Evolutionary conservation across 1,140 invertebrate genomes (phyloP).

Genomic region (Saccostrea cuccullata): DNA sequence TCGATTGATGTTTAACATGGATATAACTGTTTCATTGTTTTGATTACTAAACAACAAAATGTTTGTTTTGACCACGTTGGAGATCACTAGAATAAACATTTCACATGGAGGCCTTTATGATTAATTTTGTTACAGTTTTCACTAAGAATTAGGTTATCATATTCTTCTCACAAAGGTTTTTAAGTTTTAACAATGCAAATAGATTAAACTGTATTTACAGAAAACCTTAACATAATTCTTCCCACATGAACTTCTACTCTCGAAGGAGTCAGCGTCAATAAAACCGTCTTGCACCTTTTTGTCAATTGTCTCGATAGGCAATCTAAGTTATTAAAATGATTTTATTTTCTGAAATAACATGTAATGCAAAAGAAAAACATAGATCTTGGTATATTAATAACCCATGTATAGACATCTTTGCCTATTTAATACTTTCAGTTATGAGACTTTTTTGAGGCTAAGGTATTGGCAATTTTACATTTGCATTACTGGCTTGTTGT

Average conservation of each 20-base stretch:
- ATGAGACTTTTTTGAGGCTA: not conserved
- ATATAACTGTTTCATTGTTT: no score
- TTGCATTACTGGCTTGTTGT: no score
- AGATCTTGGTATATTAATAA: not conserved
- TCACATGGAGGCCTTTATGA: not conserved
- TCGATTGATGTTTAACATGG: no score
- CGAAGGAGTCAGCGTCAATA: not conserved
- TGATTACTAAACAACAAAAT: not conserved
- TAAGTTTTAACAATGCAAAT: not conserved
- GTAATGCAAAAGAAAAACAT: not conserved
- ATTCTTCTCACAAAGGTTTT: not conserved
- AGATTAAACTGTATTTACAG: not conserved
- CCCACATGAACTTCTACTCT: not conserved
- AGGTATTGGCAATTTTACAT: not conserved
- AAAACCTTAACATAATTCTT: not conserved
- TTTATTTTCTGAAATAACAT: not conserved
- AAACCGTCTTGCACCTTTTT: not conserved
- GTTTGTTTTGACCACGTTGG: not conserved
- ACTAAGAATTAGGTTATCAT: not conserved
- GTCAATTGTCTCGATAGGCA: not conserved
- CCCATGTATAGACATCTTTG: not conserved
- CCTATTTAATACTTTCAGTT: not conserved
- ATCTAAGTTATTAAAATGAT: slow-evolving; percentile 12
- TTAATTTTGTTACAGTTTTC: not conserved
- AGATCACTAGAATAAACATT: not conserved